Evolutionary conservation across 2,797 vertebrate genomes (phyloP).

Genomic region (Taeniopygia guttata): DNA sequence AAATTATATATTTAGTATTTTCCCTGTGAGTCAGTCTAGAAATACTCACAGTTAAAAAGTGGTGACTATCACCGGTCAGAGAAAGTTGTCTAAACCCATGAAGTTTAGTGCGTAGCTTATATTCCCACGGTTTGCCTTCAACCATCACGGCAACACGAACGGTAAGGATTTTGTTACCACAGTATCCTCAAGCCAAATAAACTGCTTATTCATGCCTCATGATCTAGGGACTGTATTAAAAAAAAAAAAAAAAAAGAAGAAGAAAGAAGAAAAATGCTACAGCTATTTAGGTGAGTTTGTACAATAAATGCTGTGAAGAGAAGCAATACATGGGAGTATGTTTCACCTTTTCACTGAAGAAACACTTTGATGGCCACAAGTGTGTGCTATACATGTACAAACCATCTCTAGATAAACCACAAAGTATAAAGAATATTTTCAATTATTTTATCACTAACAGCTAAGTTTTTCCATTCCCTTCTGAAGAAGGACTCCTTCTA

Average conservation of each 20-base stretch:
- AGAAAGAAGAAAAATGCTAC: not conserved
- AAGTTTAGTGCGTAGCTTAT: not conserved
- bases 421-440: not conserved
- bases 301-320: not conserved
- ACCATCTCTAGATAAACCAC: not conserved
- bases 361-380: not conserved
- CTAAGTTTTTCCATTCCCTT: not conserved
- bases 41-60: not conserved
- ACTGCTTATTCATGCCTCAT: not conserved
- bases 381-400: not conserved
- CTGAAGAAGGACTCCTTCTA: not conserved
- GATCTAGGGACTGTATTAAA: not conserved
- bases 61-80: not conserved
- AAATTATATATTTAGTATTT: not conserved
- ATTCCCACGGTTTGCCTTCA: not conserved
- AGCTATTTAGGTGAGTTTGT: not conserved
- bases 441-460: not conserved
- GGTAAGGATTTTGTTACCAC: not conserved
- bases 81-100: not conserved
- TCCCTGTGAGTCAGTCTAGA: not conserved
- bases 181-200: not conserved
- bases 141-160: not conserved
- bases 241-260: not conserved
- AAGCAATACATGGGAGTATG: not conserved
- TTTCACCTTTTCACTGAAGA: slow-evolving; percentile 19